These are phyloP conservation scores for Oligia fasciuncula DNA, from an alignment of 2,888 invertebrate genomes.

Conservation along the genomic window DNA sequence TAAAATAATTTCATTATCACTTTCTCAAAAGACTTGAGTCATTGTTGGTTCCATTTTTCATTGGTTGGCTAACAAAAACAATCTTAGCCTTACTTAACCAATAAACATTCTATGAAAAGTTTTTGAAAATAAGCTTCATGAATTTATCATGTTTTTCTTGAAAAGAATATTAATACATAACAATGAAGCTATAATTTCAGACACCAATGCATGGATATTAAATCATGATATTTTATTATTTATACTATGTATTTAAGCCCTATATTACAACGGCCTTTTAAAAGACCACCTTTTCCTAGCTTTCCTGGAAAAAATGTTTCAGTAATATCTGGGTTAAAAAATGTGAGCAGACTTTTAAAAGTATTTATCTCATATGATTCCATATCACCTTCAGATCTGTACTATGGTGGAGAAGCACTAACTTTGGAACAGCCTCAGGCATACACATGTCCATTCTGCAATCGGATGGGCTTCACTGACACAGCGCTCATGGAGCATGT, in stretches of 20 bases:
- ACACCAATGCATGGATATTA: conserved; percentile 3
- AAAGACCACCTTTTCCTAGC: background rate
- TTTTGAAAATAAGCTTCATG: background rate
- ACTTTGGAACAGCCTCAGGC: conserved; percentile 98
- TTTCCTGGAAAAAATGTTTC: background rate
- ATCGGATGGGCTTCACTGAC: conserved; percentile 98
- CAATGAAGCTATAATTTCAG: background rate
- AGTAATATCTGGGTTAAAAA: background rate
- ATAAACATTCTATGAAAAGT: background rate
- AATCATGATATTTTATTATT: background rate
- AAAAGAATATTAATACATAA: background rate
- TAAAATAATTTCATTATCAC: conserved; percentile 11
- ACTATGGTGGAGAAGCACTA: conserved; percentile 98
- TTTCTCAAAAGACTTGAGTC: conserved; percentile 17
- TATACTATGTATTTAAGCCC: background rate
- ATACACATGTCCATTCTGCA: conserved; percentile 99
- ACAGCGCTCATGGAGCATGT: conserved; percentile 97
- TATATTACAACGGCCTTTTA: background rate
- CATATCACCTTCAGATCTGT: conserved; percentile 92
- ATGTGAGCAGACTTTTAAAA: background rate
- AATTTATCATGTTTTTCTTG: background rate
- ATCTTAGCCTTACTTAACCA: background rate
- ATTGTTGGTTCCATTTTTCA: conserved; percentile 17
- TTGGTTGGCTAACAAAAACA: conserved; percentile 14
- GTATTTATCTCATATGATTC: conserved; percentile 31